Percentiles rank a stretch among this genome's conserved stretches.
These are phyloP conservation scores for Rallus limicola DNA, from an alignment of 2,113 vertebrate species.

Conservation along the genomic window DNA sequence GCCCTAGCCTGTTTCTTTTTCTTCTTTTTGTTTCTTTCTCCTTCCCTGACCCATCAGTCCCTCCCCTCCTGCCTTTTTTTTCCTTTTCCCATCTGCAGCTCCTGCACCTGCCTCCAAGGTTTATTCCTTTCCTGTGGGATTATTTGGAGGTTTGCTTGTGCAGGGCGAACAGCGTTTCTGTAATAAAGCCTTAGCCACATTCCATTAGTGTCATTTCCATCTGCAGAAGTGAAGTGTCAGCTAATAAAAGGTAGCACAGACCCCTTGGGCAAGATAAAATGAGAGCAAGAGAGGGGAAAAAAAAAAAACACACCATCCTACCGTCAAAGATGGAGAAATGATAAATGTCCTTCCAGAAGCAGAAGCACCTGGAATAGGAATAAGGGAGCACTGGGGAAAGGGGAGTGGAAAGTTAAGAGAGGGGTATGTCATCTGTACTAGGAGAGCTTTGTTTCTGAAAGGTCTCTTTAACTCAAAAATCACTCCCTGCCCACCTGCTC, in stretches of 20 bases:
- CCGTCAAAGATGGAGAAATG: constrained; percentile 31
- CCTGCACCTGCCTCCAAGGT: background rate
- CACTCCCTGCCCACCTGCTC: background rate
- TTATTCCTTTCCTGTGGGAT: background rate
- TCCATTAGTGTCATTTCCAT: constrained; percentile 67
- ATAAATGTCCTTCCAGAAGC: constrained; percentile 57
- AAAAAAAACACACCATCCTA: background rate
- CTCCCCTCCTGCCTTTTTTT: background rate
- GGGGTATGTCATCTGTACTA: background rate
- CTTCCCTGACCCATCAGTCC: background rate
- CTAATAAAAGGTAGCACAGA: constrained; percentile 69
- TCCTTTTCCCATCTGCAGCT: background rate
- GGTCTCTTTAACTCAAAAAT: background rate
- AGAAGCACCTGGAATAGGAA: constrained; percentile 46
- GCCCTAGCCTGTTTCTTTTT: background rate
- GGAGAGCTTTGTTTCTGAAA: background rate
- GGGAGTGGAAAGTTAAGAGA: background rate
- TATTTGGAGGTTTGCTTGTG: constrained; percentile 49
- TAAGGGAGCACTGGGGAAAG: background rate
- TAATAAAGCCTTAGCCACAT: constrained; percentile 66
- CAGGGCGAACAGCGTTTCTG: constrained; percentile 15
- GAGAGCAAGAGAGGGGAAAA: background rate
- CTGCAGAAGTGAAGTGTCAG: constrained; percentile 68
- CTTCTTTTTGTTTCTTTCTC: background rate
- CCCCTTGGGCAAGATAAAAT: constrained; percentile 68